Conservation (phyloP, 2,113 vertebrate species). For the Hoplias malabaricus region DNA sequence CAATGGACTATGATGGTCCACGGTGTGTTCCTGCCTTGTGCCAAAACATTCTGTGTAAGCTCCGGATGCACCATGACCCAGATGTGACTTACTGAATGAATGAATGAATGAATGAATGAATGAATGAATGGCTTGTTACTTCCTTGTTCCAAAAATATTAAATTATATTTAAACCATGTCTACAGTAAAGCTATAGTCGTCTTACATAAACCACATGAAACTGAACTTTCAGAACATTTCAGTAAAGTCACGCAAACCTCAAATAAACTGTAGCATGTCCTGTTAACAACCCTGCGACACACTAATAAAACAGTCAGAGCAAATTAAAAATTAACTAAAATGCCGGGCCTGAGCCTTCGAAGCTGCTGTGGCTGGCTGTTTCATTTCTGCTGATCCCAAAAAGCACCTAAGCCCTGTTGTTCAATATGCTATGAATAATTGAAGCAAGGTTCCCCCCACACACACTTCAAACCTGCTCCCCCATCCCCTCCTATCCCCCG, state of each 20-base stretch:
- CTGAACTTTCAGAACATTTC: background rate
- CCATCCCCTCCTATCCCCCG: conserved; percentile 35
- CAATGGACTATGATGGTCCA: no score
- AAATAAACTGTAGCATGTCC: conserved; percentile 44
- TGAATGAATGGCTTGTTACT: no score
- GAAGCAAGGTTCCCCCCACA: conserved; percentile 45
- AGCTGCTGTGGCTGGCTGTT: conserved; percentile 63
- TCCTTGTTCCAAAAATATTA: no score
- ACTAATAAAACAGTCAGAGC: conserved; percentile 56
- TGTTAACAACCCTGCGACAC: conserved; percentile 39
- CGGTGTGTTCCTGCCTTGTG: no score
- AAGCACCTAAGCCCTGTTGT: conserved; percentile 62
- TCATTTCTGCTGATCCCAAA: conserved; percentile 65
- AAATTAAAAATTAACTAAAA: conserved; percentile 73
- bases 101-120: no score
- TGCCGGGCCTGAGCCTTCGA: conserved; percentile 51
- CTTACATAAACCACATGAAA: background rate
- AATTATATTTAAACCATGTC: no score
- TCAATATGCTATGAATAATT: conserved; percentile 72
- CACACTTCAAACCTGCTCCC: conserved; percentile 40
- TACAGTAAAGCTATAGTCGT: background rate
- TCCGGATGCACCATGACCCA: no score
- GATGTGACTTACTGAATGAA: no score
- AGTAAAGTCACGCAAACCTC: background rate
- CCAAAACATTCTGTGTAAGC: no score